Base-by-base conservation (phyloP, 2,113 vertebrate genomes). In the Paratilapia polleni region DNA sequence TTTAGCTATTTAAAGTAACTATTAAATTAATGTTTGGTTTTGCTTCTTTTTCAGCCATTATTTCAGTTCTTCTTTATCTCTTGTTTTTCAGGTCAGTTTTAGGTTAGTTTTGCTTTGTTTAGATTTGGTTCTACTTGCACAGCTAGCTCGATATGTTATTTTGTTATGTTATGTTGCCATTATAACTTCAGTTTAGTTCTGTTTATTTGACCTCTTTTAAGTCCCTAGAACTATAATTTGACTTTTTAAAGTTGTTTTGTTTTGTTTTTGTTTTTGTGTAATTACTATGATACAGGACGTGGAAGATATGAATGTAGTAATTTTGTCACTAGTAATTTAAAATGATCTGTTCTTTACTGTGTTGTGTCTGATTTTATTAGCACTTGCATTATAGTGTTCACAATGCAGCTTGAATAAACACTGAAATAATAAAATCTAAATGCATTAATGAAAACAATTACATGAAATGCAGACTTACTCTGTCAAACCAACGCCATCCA, bases 401-500 rank as follows among this genome's bases (percentile, higher is more conserved):
- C 26, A 54, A 11, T 31, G 24, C 6, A 28, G 19, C 22, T 15
- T 1, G 0, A 56, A 76, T 5, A 34, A 75, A 56, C n/a, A 60
- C 22, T 5, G 6, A 24, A 52, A 22, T 41, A 24, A 19, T 26
- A 38, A 13, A 87, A 52, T 24, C 1, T 10, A 61, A 63, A 1
- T 4, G 2, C 36, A 75, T 17, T 56, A 8, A 20, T 56, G 28
- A 11, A 58, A 70, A 78, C 7, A 81, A 17, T 3, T 3, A 87
- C 83, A 77, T 81, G 7, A 88, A 87, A 77, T 81, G 41, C 5
- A 54, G 3, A 95, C 95, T 96, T 94, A 96, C 95, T 86, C 49
- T 81, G 59, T 93, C 38, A 91, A 7, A 15, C 84, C 73, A 62
- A 88, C 75, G 43, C 74, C 43, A 78, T 92, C 81, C 81, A 80